Base-by-base conservation (phyloP, 1,140 invertebrate genomes). In the Trissolcus basalis region DNA sequence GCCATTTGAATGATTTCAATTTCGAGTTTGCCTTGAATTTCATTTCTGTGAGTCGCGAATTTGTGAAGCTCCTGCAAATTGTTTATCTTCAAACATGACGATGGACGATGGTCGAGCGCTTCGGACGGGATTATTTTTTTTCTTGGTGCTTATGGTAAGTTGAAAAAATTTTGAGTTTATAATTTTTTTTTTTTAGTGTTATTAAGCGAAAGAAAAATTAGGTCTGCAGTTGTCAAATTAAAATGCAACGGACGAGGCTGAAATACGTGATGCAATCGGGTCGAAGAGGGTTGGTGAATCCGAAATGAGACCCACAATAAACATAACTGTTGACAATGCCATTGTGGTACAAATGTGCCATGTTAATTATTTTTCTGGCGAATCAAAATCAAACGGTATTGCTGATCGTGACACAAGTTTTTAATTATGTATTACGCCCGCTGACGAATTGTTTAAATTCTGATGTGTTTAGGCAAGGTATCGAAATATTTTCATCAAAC, bases 371-470 rank as follows among this genome's bases (percentile, higher is more conserved):
- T 39, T 49, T 68, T 61, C 2, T 44, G n/a, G 2, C 19, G 39
- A 35, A 27, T 39, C 15, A 68, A 68, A 77, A 68, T 32, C 51
- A 61, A 72, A 73, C 75, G 75, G 75, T 70, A 69, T 35, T 35
- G 32, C 10, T 41, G 45, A 72, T 72, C 69, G 75, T 73, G 75
- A 72, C 69, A 68, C n/a, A 69, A 56, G 54, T 77, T 59, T 63
- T 36, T 27, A 27, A 27, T 27, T 27, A 27, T 27, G 6, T 6
- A 27, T 27, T 27, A 1, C 6, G 49, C 32, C 48, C 54, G 33
- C 14, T 74, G 63, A 61, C 56, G 56, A 48, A 61, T 67, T 65
- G 60, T 1, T 27, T 27, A 27, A 27, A 27, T 27, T 27, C n/a
- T 27, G 19, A 27, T 27, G 19, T 6, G 6, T 27, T 27, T 6